Percentiles rank a stretch among this genome's conserved stretches.
phyloP scores from a whole-genome alignment of 2,797 vertebrate species.

The Spinibarbus caldwelli region DNA sequence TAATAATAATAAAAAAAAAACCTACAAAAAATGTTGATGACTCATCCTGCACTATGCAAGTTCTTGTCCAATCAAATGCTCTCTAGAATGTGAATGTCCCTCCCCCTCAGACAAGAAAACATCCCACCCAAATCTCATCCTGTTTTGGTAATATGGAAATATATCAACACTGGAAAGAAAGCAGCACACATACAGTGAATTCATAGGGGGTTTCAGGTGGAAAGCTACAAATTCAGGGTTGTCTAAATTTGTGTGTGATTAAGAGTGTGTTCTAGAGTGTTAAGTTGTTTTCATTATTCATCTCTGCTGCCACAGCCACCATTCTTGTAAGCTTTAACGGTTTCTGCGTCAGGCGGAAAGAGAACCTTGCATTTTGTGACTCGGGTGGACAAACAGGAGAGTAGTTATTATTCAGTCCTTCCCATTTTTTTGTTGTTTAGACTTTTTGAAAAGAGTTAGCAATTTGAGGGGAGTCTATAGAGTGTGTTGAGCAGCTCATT shows the following conservation, averaged over 20 bases:
- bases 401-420: constrained; percentile 56
- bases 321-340: constrained; percentile 19
- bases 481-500: constrained; percentile 79
- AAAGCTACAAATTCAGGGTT: background rate
- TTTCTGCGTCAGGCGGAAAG: constrained; percentile 47
- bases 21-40: background rate
- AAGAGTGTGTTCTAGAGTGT: background rate
- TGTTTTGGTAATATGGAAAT: background rate
- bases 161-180: background rate
- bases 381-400: constrained; percentile 44
- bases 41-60: background rate
- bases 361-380: constrained; percentile 53
- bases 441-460: constrained; percentile 68
- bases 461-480: constrained; percentile 72
- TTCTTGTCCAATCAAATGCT: background rate
- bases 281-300: constrained; percentile 8
- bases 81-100: background rate
- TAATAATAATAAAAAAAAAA: background rate
- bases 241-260: background rate
- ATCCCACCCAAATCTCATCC: background rate
- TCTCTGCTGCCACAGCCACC: background rate
- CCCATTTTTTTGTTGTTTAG: constrained; percentile 58
- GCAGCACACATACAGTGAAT: background rate
- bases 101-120: background rate
- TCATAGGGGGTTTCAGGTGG: background rate